Percentiles rank a stretch among this genome's conserved stretches.
Evolutionary conservation across 2,888 invertebrate genomes (phyloP).

Genomic region (Frankliniella fusca): DNA sequence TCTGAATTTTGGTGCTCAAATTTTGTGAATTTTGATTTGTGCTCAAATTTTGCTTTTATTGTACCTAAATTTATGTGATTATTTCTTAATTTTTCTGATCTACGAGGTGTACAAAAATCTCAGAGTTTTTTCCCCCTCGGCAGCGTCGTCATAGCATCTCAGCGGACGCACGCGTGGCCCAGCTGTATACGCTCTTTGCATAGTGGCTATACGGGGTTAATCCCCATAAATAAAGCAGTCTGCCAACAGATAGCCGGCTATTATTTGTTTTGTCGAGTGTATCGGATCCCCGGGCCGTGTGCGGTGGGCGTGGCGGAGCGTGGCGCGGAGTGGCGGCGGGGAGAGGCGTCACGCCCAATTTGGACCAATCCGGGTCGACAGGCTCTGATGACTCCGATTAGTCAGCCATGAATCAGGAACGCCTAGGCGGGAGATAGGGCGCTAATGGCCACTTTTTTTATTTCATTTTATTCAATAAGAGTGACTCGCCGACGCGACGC

Average conservation of each 20-base stretch:
- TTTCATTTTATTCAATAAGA: background rate
- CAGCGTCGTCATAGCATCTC: too few relatives aligned
- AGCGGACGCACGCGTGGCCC: background rate
- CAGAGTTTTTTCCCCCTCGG: too few relatives aligned
- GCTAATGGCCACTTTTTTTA: background rate
- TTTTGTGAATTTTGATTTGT: too few relatives aligned
- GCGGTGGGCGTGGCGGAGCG: background rate
- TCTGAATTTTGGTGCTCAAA: too few relatives aligned
- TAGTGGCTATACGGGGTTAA: too few relatives aligned
- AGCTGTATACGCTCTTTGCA: background rate
- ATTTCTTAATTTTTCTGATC: too few relatives aligned
- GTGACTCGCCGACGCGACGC: background rate
- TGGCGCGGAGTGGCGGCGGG: background rate
- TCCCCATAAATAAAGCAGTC: slow-evolving; percentile 12
- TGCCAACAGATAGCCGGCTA: slow-evolving; percentile 2
- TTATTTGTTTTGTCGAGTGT: slow-evolving; percentile 20
- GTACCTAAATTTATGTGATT: too few relatives aligned
- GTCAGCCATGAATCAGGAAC: background rate
- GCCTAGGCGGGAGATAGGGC: background rate
- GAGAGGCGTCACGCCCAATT: slow-evolving; percentile 21
- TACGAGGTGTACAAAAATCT: too few relatives aligned
- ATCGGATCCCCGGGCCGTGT: background rate
- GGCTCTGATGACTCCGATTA: slow-evolving; percentile 19
- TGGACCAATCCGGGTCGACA: background rate
- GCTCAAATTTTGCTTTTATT: too few relatives aligned